Conservation (phyloP, 2,888 invertebrate genomes). For the Diarsia dahlii region DNA sequence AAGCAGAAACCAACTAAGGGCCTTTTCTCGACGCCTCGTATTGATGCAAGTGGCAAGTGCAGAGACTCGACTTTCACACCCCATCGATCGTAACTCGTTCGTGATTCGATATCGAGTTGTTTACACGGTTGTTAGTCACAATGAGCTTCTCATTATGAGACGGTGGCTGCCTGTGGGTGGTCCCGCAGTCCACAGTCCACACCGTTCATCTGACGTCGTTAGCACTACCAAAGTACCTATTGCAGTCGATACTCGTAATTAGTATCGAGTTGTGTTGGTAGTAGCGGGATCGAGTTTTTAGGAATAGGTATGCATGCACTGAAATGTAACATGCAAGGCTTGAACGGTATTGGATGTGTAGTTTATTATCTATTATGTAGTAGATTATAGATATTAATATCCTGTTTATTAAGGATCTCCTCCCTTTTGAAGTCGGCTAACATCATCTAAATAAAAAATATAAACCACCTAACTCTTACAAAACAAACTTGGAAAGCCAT, state of each 20-base stretch:
- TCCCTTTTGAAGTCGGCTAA: background rate
- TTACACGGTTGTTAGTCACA: slow-evolving; percentile 72
- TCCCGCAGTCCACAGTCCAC: slow-evolving; percentile 52
- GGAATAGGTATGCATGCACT: background rate
- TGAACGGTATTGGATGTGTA: background rate
- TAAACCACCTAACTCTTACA: no score
- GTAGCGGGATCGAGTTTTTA: slow-evolving; percentile 2
- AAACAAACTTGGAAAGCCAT: no score
- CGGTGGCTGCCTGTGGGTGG: slow-evolving; percentile 69
- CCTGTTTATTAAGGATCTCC: background rate
- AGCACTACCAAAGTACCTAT: slow-evolving; percentile 44
- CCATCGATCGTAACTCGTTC: slow-evolving; percentile 61
- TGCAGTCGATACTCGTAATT: slow-evolving; percentile 38
- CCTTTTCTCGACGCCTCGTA: slow-evolving; percentile 28
- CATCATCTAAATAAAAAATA: no score
- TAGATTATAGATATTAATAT: no score
- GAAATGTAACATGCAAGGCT: background rate
- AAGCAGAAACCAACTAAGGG: background rate
- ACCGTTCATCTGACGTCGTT: slow-evolving; percentile 55
- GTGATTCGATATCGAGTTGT: slow-evolving; percentile 68
- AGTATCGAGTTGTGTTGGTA: slow-evolving; percentile 33
- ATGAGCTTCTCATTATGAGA: slow-evolving; percentile 65
- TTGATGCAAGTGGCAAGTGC: slow-evolving; percentile 47
- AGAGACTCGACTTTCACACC: slow-evolving; percentile 59
- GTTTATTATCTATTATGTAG: no score